Base-by-base conservation (phyloP, 2,797 vertebrate species). In the Hipposideros larvatus region DNA sequence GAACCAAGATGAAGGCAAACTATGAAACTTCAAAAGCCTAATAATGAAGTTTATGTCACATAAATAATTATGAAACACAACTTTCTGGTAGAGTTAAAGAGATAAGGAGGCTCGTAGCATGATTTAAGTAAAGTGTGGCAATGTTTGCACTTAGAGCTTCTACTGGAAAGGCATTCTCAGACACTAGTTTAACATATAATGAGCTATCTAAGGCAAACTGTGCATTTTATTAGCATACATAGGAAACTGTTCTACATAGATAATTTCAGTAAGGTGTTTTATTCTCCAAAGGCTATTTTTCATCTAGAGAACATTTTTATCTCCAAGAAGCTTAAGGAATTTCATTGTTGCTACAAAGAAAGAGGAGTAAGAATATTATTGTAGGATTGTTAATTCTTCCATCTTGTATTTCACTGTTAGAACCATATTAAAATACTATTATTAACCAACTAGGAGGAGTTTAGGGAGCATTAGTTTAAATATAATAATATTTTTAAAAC, bases 241-340 rank as follows among this genome's bases (percentile, higher is more conserved):
- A 55, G 37, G 2, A 90, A 75, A 94, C 46, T 70, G 71, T 70
- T 92, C 16, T 74, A 41, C 26, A 24, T 19, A 51, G 68, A 90
- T 91, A 41, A 83, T 77, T 97, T 96, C 24, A 37, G 13, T 34
- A 59, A 90, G 59, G 11, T 37, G 1, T 43, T 73, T 86, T 80
- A n/a, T 79, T n/a, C 59, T 83, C 21, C 16, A 65, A 57, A 43
- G 86, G 53, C 41, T 65, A 5, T 74, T 93, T 87, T 71, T 71
- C 22, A 46, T n/a, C 31, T 34, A 15, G 0, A 21, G 34, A 89
- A 79, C 1, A 18, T 73, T 41, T 66, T 63, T 63, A 34, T 71
- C 43, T 31, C 2, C 21, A 71, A 57, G 26, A 57, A 71, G 0
- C 19, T 89, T 37, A 87, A 94, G 51, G 18, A 65, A 48, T 31